Evolutionary conservation across 2,113 vertebrate genomes (phyloP), one percentile per base, ranked within the genome.

Genomic region (Megaptera novaeangliae): DNA sequence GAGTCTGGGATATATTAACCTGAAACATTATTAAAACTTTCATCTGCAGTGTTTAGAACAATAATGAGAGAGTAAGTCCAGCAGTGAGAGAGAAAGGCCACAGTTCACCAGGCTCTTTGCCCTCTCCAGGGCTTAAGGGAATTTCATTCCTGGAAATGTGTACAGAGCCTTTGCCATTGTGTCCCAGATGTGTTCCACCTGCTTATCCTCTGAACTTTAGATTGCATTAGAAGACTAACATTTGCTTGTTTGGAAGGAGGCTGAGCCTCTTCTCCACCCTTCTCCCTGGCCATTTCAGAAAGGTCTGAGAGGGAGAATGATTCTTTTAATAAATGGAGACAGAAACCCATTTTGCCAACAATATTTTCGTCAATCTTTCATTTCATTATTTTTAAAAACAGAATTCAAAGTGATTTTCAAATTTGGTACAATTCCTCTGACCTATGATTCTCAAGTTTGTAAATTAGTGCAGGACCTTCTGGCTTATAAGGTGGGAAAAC

Each of bases 191-290:
- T 66, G 57, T 55, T 82, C 90, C 66, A 91, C 92, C 72, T 88
- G 90, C 66, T 96, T 69, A 88, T 95, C 94, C 96, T 96, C 94
- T 98, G 97, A 97, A 97, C 98, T 97, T 98, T 97, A 98, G 88
- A 98, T 91, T 96, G 87, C 96, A 91, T 97, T 97, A 78, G 29
- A 94, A 97, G 81, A 98, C 96, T 97, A 98, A 98, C 90, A 96
- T 97, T 98, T 97, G 92, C 96, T 97, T 94, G 61, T 92, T 92
- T 97, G 49, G 44, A 88, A 83, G 81, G 66, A 96, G 49, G 20
- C 94, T 55, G 92, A 87, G 57, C 2, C 80, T 88, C 68, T 90
- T 88, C 75, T 88, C 10, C 0, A 97, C 59, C 66, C 71, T 82
- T 90, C 88, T 97, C 90, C 96, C 94, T 91, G 89, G 92, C 90